Conservation (phyloP, 2,113 vertebrate species). For the Procapra przewalskii region DNA sequence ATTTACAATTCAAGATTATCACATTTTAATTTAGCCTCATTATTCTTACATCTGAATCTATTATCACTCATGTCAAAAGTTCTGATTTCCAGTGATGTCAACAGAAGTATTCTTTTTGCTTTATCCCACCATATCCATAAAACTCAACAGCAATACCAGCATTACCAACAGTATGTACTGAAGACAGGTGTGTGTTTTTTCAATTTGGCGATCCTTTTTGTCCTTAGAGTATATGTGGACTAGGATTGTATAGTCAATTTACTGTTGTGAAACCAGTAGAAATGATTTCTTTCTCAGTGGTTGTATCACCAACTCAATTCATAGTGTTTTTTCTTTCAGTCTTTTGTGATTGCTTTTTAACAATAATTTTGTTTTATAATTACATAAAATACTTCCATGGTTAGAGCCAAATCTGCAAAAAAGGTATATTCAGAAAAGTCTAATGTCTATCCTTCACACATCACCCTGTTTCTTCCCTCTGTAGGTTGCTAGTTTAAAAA, state of each 20-base stretch:
- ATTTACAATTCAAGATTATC: not conserved
- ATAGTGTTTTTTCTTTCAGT: not conserved
- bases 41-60: not conserved
- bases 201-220: not conserved
- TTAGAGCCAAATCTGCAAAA: constrained; percentile 11
- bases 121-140: not conserved
- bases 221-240: not conserved
- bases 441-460: not conserved
- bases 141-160: not conserved
- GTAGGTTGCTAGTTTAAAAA: not conserved
- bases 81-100: not conserved
- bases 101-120: not conserved
- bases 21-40: not conserved
- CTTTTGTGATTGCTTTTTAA: not conserved
- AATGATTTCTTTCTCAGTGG: not conserved
- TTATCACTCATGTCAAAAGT: not conserved
- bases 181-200: not conserved
- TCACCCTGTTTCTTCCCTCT: not conserved
- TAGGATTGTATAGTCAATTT: not conserved
- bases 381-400: not conserved
- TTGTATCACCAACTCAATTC: not conserved
- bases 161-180: not conserved
- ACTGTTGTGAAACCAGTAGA: not conserved
- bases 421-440: not conserved
- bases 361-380: constrained; percentile 8